Conservation (phyloP, 1,140 invertebrate genomes). For the Proales similis region DNA sequence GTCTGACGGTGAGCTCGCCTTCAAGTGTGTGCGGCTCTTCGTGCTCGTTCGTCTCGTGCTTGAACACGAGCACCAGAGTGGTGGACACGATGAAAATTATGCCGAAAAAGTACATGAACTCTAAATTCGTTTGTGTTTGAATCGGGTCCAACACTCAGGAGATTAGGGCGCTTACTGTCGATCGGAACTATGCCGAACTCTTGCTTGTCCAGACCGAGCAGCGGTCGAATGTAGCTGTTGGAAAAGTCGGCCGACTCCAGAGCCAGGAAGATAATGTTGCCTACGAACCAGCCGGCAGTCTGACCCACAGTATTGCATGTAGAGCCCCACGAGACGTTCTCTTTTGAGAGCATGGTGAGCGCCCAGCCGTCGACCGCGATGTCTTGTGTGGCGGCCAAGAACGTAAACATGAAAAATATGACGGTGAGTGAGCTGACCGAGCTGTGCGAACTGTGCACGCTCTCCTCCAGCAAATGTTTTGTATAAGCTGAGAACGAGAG, state of each 20-base stretch:
- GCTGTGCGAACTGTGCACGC: neutral
- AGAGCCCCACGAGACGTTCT: conserved; percentile 92
- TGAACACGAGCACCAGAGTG: conserved; percentile 77
- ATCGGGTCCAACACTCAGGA: neutral
- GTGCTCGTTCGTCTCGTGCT: conserved; percentile 63
- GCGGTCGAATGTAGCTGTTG: conserved; percentile 33
- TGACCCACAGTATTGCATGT: conserved; percentile 99
- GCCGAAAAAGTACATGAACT: conserved; percentile 34
- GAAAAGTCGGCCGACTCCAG: conserved; percentile 84
- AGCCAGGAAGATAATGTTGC: conserved; percentile 91
- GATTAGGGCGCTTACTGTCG: neutral
- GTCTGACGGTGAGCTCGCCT: conserved; percentile 5
- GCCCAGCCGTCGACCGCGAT: conserved; percentile 99
- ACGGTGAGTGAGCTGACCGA: conserved; percentile 60
- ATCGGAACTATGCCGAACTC: conserved; percentile 19
- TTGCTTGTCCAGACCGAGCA: neutral
- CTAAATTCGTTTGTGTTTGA: neutral
- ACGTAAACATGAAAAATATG: conserved; percentile 75
- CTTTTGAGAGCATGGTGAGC: conserved; percentile 78
- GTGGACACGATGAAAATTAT: conserved; percentile 81
- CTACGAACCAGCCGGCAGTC: conserved; percentile 92
- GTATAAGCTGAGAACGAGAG: conserved; percentile 50
- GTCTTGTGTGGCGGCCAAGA: conserved; percentile 94
- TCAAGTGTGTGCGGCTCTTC: neutral
- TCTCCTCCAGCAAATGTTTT: conserved; percentile 19